Base-by-base conservation (phyloP, 2,888 invertebrate species). In the Cataglyphis livida region DNA sequence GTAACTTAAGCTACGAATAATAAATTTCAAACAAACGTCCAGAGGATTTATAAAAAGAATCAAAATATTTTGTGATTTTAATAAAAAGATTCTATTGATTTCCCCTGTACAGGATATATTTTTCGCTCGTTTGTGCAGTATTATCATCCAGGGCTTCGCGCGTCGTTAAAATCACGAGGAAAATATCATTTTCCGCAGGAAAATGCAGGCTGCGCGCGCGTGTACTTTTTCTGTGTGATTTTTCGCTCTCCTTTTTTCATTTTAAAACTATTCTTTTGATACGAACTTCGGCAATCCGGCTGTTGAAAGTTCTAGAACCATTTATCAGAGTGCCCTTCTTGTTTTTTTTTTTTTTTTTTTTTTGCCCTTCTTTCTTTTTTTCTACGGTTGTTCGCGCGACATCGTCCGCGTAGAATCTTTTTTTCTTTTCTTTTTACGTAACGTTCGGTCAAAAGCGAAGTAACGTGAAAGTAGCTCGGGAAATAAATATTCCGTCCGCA, bases 191-290 rank as follows among this genome's bases (percentile, higher is more conserved):
- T 71, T 79, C 35, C 59, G 35, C 35, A 6, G 44, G 44, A 79
- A 35, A 25, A 71, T 15, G 66, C 51, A 75, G 66, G 12, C 28
- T 28, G 75, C 15, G 41, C 44, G 59, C 41, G 41, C 21, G 59
- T 44, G 59, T 18, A 6, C 78, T 59, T n/a, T 79, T 79, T 79
- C 35, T n/a, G 25, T 35, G 35, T 6, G 71, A n/a, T 61, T 71
- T 79, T 35, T 12, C 35, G 51, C 51, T 51, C n/a, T 61, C 71
- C 59, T 71, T 79, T 76, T 79, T 71, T 61, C 59, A 71, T 71
- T 79, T 79, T 71, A 71, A 71, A 79, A 79, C 71, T 79, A 79
- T 79, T 59, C 78, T 71, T 79, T 79, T 79, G 78, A 79, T 79
- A 61, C 59, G 44, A 79, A 79, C 78, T 79, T 79, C 59, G 71